phyloP scores from a whole-genome alignment of 2,113 vertebrate genomes.

The Pluvianellus socialis region DNA sequence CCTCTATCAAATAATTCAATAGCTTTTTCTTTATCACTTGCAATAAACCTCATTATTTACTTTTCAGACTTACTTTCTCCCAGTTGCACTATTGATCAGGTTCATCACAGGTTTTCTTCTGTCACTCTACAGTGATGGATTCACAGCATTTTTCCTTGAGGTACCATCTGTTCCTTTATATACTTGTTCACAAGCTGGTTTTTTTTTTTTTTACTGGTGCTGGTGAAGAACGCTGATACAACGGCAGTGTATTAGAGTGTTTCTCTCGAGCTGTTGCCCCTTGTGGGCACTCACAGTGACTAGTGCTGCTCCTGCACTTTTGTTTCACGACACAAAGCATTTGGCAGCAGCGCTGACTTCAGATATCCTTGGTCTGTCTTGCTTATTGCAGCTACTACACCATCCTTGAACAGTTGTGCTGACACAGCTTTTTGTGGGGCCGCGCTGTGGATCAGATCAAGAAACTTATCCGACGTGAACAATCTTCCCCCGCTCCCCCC shows the following conservation, averaged over 20 bases:
- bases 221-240: background rate
- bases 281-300: background rate
- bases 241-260: background rate
- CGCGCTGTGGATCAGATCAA: rapidly evolving
- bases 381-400: background rate
- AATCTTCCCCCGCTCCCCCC: background rate
- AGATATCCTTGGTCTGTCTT: background rate
- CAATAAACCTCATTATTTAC: background rate
- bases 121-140: background rate
- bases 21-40: background rate
- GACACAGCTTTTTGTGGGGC: background rate
- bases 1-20: background rate
- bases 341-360: background rate
- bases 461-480: background rate
- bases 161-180: background rate
- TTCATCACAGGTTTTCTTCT: background rate
- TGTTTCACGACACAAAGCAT: background rate
- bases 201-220: background rate
- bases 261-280: background rate
- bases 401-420: background rate
- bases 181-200: background rate
- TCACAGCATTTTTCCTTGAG: background rate
- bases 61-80: background rate
- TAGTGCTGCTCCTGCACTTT: background rate
- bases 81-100: background rate